Percentiles rank a stretch among this genome's conserved stretches.
phyloP scores from a whole-genome alignment of 2,888 invertebrate species.

The Macropis europaea region DNA sequence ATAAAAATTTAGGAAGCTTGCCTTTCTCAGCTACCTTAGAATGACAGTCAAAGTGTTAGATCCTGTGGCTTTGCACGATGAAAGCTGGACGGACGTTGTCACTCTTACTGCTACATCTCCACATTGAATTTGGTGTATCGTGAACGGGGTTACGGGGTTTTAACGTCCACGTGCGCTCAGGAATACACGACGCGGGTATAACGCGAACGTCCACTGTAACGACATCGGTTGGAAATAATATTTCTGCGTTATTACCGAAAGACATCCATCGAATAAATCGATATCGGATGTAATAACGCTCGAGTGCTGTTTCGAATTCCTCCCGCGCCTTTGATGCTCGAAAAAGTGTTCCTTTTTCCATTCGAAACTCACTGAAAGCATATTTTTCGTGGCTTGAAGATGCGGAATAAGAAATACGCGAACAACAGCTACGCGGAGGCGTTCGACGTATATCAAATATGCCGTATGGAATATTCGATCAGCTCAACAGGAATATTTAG shows the following conservation, averaged over 20 bases:
- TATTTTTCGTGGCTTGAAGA: too few species aligned
- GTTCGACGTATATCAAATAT: too few species aligned
- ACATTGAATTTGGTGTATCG: constrained; percentile 6
- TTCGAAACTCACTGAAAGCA: background rate
- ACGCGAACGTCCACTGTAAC: constrained; percentile 17
- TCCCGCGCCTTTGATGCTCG: constrained; percentile 56
- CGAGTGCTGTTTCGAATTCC: constrained; percentile 58
- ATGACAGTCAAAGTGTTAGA: too few species aligned
- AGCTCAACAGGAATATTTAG: too few species aligned
- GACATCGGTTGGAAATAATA: constrained; percentile 17
- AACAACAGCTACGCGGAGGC: background rate
- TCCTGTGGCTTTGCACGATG: too few species aligned
- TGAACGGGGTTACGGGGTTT: constrained; percentile 19
- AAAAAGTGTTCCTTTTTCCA: constrained; percentile 11
- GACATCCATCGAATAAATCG: constrained; percentile 50
- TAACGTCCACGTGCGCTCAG: constrained; percentile 3
- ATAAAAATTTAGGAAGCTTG: too few species aligned
- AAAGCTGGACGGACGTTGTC: too few species aligned
- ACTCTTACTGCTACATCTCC: background rate
- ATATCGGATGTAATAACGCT: constrained; percentile 63
- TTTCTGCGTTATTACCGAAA: constrained; percentile 17
- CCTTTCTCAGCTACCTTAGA: too few species aligned
- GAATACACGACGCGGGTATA: background rate
- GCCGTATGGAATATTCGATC: too few species aligned
- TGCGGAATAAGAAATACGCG: background rate